Conservation (phyloP, 1,140 invertebrate species). For the Chrysopa pallens region DNA sequence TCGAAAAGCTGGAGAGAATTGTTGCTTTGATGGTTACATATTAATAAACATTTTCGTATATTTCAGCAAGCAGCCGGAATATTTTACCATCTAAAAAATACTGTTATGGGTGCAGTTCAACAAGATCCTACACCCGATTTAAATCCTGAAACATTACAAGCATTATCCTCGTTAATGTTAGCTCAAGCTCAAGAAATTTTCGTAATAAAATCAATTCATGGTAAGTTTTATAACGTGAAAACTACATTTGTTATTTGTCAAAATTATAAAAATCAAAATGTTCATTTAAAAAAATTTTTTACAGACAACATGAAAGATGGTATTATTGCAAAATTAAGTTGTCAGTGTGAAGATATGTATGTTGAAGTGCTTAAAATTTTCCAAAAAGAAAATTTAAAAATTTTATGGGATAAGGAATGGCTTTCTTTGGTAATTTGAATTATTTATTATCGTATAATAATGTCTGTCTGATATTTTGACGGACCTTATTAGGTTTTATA, state of each 20-base stretch:
- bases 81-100: slow-evolving; percentile 74
- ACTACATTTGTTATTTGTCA: background rate
- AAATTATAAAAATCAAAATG: background rate
- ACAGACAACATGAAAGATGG: slow-evolving; percentile 86
- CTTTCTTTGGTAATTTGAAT: slow-evolving; percentile 36
- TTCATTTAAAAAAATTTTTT: slow-evolving; percentile 8
- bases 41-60: background rate
- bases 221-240: slow-evolving; percentile 28
- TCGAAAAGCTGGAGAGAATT: no score
- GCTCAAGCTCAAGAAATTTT: slow-evolving; percentile 97
- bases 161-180: slow-evolving; percentile 77
- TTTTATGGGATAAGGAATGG: slow-evolving; percentile 85
- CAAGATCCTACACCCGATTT: slow-evolving; percentile 93
- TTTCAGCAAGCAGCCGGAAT: slow-evolving; percentile 79
- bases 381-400: slow-evolving; percentile 66
- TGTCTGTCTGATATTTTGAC: slow-evolving; percentile 4
- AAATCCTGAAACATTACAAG: slow-evolving; percentile 74
- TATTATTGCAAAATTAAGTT: slow-evolving; percentile 80
- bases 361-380: slow-evolving; percentile 75
- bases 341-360: slow-evolving; percentile 87
- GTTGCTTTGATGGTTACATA: slow-evolving; percentile 1
- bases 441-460: background rate
- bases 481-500: background rate
- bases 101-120: slow-evolving; percentile 67
- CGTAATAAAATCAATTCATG: slow-evolving; percentile 82